Conservation (phyloP, 2,888 invertebrate species). For the Zaprionus bogoriensis region DNA sequence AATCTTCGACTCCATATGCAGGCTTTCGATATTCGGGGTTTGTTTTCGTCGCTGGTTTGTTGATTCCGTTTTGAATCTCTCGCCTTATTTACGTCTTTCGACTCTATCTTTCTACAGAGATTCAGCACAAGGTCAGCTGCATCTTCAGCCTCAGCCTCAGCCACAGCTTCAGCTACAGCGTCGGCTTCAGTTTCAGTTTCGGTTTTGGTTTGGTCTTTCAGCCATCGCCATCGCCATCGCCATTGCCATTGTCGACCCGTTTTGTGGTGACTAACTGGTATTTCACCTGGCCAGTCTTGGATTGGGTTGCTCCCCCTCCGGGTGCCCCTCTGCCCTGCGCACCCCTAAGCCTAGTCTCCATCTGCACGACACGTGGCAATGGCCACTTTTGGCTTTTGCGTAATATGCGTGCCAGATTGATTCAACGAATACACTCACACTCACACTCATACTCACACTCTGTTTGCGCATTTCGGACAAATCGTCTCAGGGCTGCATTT, state of each 20-base stretch:
- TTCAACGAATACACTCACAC: conserved; percentile 9
- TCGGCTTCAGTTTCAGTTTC: conserved; percentile 5
- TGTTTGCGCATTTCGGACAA: neutral
- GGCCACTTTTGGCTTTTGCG: conserved; percentile 32
- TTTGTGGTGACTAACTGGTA: conserved; percentile 68
- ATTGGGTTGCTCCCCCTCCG: neutral
- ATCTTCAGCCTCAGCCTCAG: conserved; percentile 53
- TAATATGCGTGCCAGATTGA: conserved; percentile 42
- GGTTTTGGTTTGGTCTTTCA: no score
- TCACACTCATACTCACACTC: neutral
- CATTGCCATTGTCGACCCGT: conserved; percentile 58
- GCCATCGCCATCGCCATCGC: conserved; percentile 6
- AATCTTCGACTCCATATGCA: neutral
- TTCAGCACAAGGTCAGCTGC: conserved; percentile 77
- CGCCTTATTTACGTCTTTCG: conserved; percentile 23
- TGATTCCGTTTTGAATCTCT: conserved; percentile 26
- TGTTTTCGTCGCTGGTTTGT: conserved; percentile 33
- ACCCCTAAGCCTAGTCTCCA: neutral
- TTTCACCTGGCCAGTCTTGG: conserved; percentile 39
- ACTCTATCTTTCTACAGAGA: conserved; percentile 41
- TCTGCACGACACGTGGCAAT: conserved; percentile 40
- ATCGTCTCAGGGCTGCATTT: conserved; percentile 53
- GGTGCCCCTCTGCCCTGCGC: neutral
- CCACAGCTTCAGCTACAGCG: conserved; percentile 46
- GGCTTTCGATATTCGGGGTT: neutral